Base-by-base conservation (phyloP, 2,888 invertebrate genomes). In the Parthenolecanium corni region DNA sequence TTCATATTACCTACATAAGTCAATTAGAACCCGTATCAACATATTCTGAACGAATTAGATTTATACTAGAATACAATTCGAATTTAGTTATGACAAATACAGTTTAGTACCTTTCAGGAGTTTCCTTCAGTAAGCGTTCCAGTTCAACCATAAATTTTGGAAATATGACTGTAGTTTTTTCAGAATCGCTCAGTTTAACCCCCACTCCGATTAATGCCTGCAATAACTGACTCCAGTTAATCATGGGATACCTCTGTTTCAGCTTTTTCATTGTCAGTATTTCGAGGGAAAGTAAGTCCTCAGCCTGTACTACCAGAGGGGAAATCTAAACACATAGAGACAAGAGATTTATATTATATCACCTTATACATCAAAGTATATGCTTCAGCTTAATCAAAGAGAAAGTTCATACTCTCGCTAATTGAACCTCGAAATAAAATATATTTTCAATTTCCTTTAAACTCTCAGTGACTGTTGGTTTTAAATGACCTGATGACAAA, bases 141-240 rank as follows among this genome's bases (percentile, higher is more conserved):
- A 53, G 11, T 6, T 53, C 21, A 9, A 36, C 5, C n/a, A 53
- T n/a, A 53, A 53, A 53, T 40, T 53, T 40, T 9, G 53, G 53
- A 40, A 18, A 53, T 2, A 40, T 23, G 1, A 53, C 20, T 2
- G 23, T 40, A 14, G 40, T 53, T 14, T 1, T 40, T 1, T 53
- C 53, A 21, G 42, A 36, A 23, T 53, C 40, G 1, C 20, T 21
- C 21, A 53, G 2, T 6, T 11, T 6, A 20, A 23, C 9, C 3
- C 23, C 21, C 11, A 40, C 21, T 21, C 23, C 40, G 1, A 53
- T 5, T 40, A 53, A 38, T 14, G 40, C 36, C 21, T 23, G 40
- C 16, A 53, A n/a, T n/a, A 53, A 53, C 21, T 53, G 18, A 6
- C 38, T 53, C 53, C 53, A 53, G n/a, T 53, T 21, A 11, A 53